Evolutionary conservation across 2,888 invertebrate genomes (phyloP), one percentile per base, ranked within the genome.

Genomic region (Caradrina kadenii): DNA sequence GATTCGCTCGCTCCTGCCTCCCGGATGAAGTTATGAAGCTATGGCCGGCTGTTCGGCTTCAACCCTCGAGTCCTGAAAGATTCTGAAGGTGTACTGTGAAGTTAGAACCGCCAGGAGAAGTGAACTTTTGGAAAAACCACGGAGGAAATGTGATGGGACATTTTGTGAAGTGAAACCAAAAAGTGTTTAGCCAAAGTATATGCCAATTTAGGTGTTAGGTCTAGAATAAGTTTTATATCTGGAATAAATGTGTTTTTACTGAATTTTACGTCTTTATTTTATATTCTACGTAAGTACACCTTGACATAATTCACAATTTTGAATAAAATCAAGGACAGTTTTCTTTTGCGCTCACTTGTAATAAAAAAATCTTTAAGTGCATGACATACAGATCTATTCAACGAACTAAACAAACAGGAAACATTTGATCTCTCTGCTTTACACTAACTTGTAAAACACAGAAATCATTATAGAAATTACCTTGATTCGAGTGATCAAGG

Each of bases 1-100:
- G 95, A 96, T 89, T 88, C 67, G 60, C 58, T 72, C 49, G 79
- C 75, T 76, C 60, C 58, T 59, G 68, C 76, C 73, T 78, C 81
- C 80, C 86, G 91, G 92, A 92, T 90, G 93, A 94, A 93, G 94
- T 87, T 87, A 86, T 87, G 88, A 90, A 85, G 90, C 89, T 86
- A 86, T 83, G 86, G 85, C 86, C 86, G 83, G 87, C 88, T 86
- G 88, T 86, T 85, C 86, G 86, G 86, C 86, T 83, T 76, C 83
- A 76, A 79, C 77, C 80, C 61, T 80, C 76, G 79, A 75, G 79
- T 79, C 81, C 69, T 71, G 80, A 85, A 75, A 72, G 76, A 79
- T 69, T 80, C 83, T 68, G 84, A 80, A 83, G 82, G 85, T 75
- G 85, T 72, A 82, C 76, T 79, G 75, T 84, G 87, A 86, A 85